Evolutionary conservation across 2,888 invertebrate species (phyloP), one percentile per base, ranked within the genome.

Genomic region (Conus canariensis): DNA sequence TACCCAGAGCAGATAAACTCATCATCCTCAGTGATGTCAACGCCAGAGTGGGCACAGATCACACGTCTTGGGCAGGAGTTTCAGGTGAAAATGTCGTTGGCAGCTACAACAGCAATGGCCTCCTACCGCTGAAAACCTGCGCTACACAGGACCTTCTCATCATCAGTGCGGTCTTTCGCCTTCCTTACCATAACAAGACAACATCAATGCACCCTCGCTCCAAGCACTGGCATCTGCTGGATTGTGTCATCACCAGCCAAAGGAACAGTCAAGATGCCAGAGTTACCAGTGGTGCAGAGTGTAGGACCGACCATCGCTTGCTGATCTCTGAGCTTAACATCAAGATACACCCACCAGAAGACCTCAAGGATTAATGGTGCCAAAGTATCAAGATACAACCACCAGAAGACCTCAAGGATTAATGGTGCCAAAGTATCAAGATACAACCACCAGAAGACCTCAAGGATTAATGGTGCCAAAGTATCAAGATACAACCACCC

Each of bases 251-350:
- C 85, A 56, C 30, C 83, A 88, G 90, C 12, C 30, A 85, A 58
- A 82, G 70, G 74, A 85, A 83, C 74, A 10, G 83, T 60, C 90
- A 82, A 19, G 90, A 88, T 45, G 85, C 85, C 12, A 59, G 90
- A 59, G 90, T 90, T 9, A 82, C 82, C 19, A 80, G 45, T 60
- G 88, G 90, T 56, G 90, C 90, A 9, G 87, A 90, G 16, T 88
- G 87, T 56, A 87, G 90, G 90, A 90, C 90, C 16, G 90, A 90
- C 58, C 90, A 90, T n/a, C 80, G 90, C 10, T 87, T 87, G n/a
- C 87, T 87, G 12, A 16, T 67, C 3, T 90, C 90, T 14, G 80
- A 83, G 70, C 14, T 87, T 25, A 82, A 83, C 56, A 3, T 90
- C 30, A 3, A 80, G 7, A 70, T 90, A 7, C 87, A 56, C 25